Evolutionary conservation across 2,797 vertebrate genomes (phyloP).

Genomic region (Ctenochaetus hawaiiensis): DNA sequence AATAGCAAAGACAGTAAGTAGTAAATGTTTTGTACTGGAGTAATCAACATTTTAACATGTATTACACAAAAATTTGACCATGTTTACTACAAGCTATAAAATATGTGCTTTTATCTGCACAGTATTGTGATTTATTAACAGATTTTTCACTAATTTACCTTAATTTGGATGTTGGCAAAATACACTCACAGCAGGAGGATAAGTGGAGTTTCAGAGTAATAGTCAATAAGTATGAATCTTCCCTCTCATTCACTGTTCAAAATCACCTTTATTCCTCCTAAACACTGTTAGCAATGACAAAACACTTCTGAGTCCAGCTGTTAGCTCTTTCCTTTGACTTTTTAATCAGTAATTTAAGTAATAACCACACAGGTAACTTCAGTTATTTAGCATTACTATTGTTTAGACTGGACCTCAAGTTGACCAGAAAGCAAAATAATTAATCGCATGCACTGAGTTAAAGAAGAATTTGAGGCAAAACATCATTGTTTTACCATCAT

Average conservation of each 20-base stretch:
- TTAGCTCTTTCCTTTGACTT: background rate
- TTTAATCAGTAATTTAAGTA: background rate
- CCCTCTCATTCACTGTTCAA: background rate
- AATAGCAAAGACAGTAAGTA: background rate
- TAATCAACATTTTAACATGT: background rate
- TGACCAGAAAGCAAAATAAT: conserved; percentile 9
- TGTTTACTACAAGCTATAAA: background rate
- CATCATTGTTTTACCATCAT: too few species aligned
- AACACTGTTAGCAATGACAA: conserved; percentile 8
- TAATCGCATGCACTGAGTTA: conserved; percentile 11
- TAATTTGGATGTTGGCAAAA: background rate
- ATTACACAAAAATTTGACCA: background rate
- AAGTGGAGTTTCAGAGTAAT: background rate
- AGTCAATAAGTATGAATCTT: background rate
- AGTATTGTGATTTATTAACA: background rate
- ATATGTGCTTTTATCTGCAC: too few species aligned
- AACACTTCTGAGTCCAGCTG: background rate
- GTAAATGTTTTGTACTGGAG: background rate
- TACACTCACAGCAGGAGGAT: background rate
- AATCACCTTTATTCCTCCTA: background rate
- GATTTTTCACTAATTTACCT: background rate
- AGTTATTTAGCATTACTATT: conserved; percentile 12
- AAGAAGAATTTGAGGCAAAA: conserved; percentile 8
- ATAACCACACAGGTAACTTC: conserved; percentile 33
- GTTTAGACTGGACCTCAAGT: conserved; percentile 37